Evolutionary conservation across 2,797 vertebrate genomes (phyloP), one percentile per base, ranked within the genome.

Genomic region (Liasis olivaceus): DNA sequence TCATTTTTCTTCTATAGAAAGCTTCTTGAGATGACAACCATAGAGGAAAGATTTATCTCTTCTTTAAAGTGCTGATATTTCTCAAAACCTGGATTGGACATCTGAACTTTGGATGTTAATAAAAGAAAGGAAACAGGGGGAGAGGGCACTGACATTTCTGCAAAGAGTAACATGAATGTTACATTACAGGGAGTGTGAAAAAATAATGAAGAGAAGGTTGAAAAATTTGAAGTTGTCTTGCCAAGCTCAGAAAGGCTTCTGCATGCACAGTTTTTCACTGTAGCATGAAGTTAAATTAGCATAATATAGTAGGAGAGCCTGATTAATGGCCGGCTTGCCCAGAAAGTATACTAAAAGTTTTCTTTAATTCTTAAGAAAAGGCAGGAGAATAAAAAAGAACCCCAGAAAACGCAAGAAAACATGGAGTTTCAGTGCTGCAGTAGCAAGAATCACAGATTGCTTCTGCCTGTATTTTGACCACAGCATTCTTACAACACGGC

Each of bases 181-280:
- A 91, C 54, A 31, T 93, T 85, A 66, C 90, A 89, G 36, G 62
- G 72, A 17, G 92, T 54, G 42, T 89, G 72, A 59, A 91, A 91
- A 91, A 93, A 85, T 93, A 91, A 91, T 69, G 90, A 89, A 85
- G 87, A 85, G 60, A 26, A 64, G 60, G 54, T 56, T 81, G 66
- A 47, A 84, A 93, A 88, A 87, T 90, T 81, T 56, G 47, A 8
- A 17, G 66, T 62, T 93, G 31, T 91, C 15, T 87, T 88, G 60
- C 31, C 77, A 64, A 85, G 28, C 47, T 26, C 72, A 88, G 72
- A 88, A 88, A 85, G 63, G 36, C 5, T n/a, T 72, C 62, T 36
- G 60, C 31, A 24, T 59, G 62, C 47, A 91, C 90, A 59, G 69
- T 91, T 91, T 85, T 93, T 91, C 72, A 93, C 11, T 24, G 11